phyloP scores from a whole-genome alignment of 2,888 invertebrate genomes.

The Elgonia sp. region DNA sequence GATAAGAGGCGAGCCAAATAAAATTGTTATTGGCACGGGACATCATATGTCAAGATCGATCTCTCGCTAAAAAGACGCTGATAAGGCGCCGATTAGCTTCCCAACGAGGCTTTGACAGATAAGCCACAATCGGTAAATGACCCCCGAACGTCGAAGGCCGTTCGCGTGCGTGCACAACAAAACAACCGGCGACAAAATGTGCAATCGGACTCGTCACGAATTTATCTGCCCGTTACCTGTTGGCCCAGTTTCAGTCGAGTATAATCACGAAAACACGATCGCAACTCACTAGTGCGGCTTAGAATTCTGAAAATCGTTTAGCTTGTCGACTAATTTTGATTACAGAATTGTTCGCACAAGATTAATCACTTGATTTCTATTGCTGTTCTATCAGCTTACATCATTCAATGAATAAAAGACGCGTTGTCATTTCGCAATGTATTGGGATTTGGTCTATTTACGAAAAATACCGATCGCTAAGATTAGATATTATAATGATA shows the following conservation, averaged over 20 bases:
- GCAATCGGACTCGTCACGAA: conserved; percentile 60
- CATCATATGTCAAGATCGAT: conserved; percentile 73
- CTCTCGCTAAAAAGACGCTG: conserved; percentile 59
- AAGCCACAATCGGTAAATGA: conserved; percentile 73
- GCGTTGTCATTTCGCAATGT: no score
- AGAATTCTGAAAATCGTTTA: conserved; percentile 31
- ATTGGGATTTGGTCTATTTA: no score
- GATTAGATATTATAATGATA: no score
- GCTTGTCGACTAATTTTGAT: conserved; percentile 17
- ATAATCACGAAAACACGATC: conserved; percentile 66
- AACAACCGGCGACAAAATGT: conserved; percentile 60
- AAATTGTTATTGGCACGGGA: conserved; percentile 69
- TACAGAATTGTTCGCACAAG: neutral
- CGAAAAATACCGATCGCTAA: no score
- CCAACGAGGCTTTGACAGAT: conserved; percentile 70
- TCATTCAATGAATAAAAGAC: no score
- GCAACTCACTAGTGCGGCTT: conserved; percentile 17
- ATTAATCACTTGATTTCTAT: neutral
- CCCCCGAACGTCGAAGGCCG: conserved; percentile 70
- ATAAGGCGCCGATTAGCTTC: conserved; percentile 64
- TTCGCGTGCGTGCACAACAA: conserved; percentile 62
- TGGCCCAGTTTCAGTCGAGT: conserved; percentile 69
- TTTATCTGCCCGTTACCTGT: conserved; percentile 71
- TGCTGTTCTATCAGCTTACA: no score
- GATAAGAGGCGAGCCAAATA: conserved; percentile 66